A percentile compares a stretch with the other conserved stretches of the same genome.
Evolutionary conservation across 2,797 vertebrate genomes (phyloP).

Genomic region (Rhadinocentrus ornatus): DNA sequence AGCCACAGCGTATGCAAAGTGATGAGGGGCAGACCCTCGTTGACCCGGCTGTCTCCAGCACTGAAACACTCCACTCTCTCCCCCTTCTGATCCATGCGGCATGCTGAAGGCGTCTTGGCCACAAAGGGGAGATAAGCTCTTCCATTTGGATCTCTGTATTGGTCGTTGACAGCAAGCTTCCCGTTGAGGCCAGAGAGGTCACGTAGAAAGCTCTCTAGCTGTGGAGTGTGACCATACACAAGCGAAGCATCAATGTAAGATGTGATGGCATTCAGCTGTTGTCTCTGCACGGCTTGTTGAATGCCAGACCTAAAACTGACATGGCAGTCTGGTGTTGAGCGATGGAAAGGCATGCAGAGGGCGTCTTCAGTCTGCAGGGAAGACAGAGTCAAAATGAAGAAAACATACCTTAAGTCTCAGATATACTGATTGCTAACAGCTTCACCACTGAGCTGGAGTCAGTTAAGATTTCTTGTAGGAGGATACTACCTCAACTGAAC

Average conservation of each 20-base stretch:
- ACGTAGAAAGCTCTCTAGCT: slow-evolving; percentile 78
- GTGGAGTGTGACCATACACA: slow-evolving; percentile 87
- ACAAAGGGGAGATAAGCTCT: slow-evolving; percentile 86
- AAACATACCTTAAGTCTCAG: not conserved
- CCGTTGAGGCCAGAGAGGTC: slow-evolving; percentile 85
- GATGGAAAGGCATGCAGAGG: slow-evolving; percentile 89
- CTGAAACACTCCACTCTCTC: slow-evolving; percentile 89
- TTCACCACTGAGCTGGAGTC: not conserved
- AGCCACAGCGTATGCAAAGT: slow-evolving; percentile 92
- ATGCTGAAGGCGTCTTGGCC: slow-evolving; percentile 74
- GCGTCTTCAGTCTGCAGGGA: slow-evolving; percentile 80
- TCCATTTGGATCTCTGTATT: slow-evolving; percentile 77
- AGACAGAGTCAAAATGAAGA: slow-evolving; percentile 5
- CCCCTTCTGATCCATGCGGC: slow-evolving; percentile 68
- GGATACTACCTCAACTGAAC: not conserved
- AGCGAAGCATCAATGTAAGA: slow-evolving; percentile 94
- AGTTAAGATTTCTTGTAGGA: not conserved
- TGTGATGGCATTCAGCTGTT: slow-evolving; percentile 91
- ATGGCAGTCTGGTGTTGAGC: slow-evolving; percentile 86
- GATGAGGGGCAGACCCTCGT: slow-evolving; percentile 86
- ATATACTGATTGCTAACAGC: too few relatives aligned
- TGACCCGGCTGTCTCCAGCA: slow-evolving; percentile 90
- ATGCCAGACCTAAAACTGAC: slow-evolving; percentile 36
- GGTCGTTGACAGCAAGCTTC: slow-evolving; percentile 83
- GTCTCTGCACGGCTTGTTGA: slow-evolving; percentile 74